These are phyloP conservation scores for Esperia sulphurella DNA, from an alignment of 2,888 invertebrate species.

Conservation along the genomic window DNA sequence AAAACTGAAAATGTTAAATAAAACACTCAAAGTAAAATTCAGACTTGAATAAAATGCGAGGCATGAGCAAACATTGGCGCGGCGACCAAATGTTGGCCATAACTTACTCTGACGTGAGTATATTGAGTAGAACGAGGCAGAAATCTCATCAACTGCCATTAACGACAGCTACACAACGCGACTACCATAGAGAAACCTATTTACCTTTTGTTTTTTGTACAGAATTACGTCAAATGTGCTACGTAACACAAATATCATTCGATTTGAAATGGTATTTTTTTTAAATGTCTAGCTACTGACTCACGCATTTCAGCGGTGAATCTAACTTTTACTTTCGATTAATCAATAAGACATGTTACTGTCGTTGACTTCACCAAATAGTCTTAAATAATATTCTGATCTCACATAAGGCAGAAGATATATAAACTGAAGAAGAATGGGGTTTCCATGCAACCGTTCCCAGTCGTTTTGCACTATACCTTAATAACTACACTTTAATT, in stretches of 20 bases:
- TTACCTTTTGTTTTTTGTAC: not conserved
- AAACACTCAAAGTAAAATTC: conserved; percentile 43
- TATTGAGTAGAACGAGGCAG: not conserved
- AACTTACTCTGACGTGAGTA: conserved; percentile 1
- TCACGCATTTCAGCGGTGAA: not conserved
- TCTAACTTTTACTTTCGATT: conserved; percentile 20
- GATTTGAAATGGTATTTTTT: conserved; percentile 1
- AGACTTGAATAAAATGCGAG: conserved; percentile 59
- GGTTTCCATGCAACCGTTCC: conserved; percentile 66
- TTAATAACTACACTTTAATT: conserved; percentile 54
- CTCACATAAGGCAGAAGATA: conserved; percentile 36
- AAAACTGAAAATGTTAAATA: conserved; percentile 46
- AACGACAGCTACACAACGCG: conserved; percentile 4
- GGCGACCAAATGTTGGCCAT: conserved; percentile 45
- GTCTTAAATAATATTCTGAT: conserved; percentile 21
- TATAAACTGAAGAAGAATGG: conserved; percentile 27
- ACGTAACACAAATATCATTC: conserved; percentile 5
- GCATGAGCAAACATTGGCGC: conserved; percentile 50
- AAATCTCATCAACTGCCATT: not conserved
- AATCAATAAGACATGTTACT: conserved; percentile 9
- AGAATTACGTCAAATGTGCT: conserved; percentile 1
- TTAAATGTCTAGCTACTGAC: conserved; percentile 2
- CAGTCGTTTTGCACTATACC: conserved; percentile 76
- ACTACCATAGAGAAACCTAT: not conserved
- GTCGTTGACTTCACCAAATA: conserved; percentile 9